Evolutionary conservation across 1,140 invertebrate species (phyloP), one percentile per base, ranked within the genome.

Genomic region (Drosophila teissieri): DNA sequence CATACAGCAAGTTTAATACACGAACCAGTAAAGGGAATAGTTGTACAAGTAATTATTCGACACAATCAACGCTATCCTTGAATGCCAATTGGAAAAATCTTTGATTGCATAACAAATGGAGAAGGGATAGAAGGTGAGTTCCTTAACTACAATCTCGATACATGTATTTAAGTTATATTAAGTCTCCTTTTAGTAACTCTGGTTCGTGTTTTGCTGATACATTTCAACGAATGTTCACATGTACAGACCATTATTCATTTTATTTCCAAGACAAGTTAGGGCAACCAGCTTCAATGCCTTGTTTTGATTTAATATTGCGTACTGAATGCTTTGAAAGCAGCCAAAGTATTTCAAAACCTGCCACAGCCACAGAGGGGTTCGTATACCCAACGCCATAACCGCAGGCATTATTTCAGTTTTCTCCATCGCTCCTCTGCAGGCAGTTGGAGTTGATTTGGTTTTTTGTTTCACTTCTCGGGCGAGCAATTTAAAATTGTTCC

Each of bases 401-500:
- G 49, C 56, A 61, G 78, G 68, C 65, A 56, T 15, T 48, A 72
- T 80, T 67, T 56, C 27, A 19, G 42, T 12, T 36, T 17, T 31
- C 17, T 34, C 40, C 56, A 11, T 37, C 57, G 46, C 40, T 45
- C 46, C 36, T 37, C 40, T 67, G 62, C 19, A 24, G 24, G 17
- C 12, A 44, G 60, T 60, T 48, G 63, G 49, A 55, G 48, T 64
- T 79, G 49, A 48, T 56, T 79, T 55, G 40, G 40, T 45, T 60
- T 63, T 53, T 62, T 67, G 64, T 70, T 75, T 74, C 40, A 42
- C 55, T 57, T 77, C 46, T 57, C 56, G 61, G 56, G 39, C 53
- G 37, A 70, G 60, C 82, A 72, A 67, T 83, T 80, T 63, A 83
- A 88, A 82, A 83, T 79, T 83, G 84, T 88, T 88, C 63, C 84